Evolutionary conservation across 2,797 vertebrate genomes (phyloP), one percentile per base, ranked within the genome.

Genomic region (Orientallactaga sibirica): DNA sequence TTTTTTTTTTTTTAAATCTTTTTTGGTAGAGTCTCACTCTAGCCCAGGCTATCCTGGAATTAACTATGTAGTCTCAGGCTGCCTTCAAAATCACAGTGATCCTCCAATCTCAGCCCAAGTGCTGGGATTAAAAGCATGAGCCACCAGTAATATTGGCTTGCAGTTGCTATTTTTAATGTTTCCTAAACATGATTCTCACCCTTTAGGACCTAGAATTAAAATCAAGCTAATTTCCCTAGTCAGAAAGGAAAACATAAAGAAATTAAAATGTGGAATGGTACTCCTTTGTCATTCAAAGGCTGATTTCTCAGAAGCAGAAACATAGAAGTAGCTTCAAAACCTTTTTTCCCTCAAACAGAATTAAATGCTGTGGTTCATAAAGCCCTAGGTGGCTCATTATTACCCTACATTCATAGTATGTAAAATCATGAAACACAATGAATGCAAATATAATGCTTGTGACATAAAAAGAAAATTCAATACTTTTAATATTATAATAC

Each of bases 401-500:
- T 74, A 29, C 15, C 64, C 29, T 84, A 74, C 0, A 86, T 3
- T 86, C 76, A 84, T 2, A 80, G 18, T 22, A 80, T n/a, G 61
- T 3, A 27, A n/a, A 12, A 80, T 81, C 77, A 55, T 62, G 14
- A 22, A 58, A 71, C 29, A 78, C 5, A 78, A 68, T 61, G 92
- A 91, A 76, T 14, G 58, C 2, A 82, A 90, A 89, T 29, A 83
- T 16, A 8, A 70, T 12, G 64, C 86, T 33, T 66, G 5, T 58
- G 64, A 96, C 2, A 91, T 29, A n/a, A 90, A 91, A 1, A 93
- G 48, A 84, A 83, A 92, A 61, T 74, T 86, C 76, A 86, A 86
- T 8, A 52, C 9, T 33, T 66, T 52, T 22, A 86, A 76, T 82
- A 86, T n/a, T 58, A 80, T 0, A 68, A 81, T 9, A 58, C 20